Evolutionary conservation across 2,113 vertebrate species (phyloP).

Genomic region (Dicaeum eximium): DNA sequence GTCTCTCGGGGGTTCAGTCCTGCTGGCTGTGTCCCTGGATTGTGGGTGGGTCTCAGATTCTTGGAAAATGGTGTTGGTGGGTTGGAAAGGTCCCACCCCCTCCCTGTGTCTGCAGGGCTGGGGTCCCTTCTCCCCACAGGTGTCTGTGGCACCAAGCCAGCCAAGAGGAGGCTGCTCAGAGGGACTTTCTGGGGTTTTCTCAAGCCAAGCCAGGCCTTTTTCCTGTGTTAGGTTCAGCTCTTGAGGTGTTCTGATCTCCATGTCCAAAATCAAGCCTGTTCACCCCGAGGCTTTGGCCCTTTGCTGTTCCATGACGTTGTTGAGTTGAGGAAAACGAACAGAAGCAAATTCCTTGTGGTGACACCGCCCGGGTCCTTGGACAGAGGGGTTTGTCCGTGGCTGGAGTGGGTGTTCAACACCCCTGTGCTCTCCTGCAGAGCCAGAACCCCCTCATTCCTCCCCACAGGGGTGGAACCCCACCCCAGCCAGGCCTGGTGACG

Average conservation of each 20-base stretch:
- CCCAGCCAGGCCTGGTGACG: fast-evolving
- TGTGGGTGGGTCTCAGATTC: not conserved
- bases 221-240: not conserved
- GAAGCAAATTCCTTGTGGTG: not conserved
- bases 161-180: not conserved
- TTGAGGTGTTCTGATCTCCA: not conserved
- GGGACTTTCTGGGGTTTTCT: not conserved
- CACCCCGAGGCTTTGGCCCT: not conserved
- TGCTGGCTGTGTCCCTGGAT: not conserved
- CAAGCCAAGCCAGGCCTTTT: not conserved
- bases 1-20: not conserved
- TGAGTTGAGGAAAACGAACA: not conserved
- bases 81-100: fast-evolving
- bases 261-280: not conserved
- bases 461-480: fast-evolving
- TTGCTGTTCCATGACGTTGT: not conserved
- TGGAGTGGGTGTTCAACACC: not conserved
- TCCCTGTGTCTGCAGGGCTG: not conserved
- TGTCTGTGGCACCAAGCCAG: fast-evolving
- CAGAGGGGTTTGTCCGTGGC: not conserved
- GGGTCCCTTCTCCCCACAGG: not conserved
- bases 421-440: not conserved
- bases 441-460: not conserved
- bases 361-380: not conserved
- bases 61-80: not conserved